phyloP scores from a whole-genome alignment of 2,888 invertebrate genomes.

The Bimastos eiseni region DNA sequence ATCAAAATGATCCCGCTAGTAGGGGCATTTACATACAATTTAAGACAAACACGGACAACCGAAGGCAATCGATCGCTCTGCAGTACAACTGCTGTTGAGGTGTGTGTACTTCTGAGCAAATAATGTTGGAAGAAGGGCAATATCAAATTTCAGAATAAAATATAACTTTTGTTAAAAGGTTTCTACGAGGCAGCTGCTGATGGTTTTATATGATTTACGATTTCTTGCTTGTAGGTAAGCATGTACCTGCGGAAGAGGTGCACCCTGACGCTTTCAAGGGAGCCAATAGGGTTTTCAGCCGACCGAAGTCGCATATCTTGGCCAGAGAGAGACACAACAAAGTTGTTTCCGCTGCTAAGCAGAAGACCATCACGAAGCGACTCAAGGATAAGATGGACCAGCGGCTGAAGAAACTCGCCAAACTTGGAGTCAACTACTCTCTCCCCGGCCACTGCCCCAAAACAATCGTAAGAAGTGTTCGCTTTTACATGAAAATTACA shows the following conservation, averaged over 20 bases:
- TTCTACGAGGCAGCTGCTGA: not conserved
- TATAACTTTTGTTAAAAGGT: not conserved
- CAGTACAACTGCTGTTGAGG: too few species aligned
- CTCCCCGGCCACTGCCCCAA: constrained; percentile 21
- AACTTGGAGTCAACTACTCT: constrained; percentile 40
- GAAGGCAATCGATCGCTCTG: too few species aligned
- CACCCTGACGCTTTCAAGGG: constrained; percentile 42
- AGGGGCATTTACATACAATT: too few species aligned
- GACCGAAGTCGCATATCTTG: constrained; percentile 29
- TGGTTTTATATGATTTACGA: not conserved
- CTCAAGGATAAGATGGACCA: constrained; percentile 29
- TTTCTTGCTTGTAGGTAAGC: constrained; percentile 35
- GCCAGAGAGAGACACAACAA: constrained; percentile 40
- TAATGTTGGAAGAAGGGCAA: too few species aligned
- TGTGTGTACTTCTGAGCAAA: too few species aligned
- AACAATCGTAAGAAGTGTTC: not conserved
- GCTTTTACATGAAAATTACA: not conserved
- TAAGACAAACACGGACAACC: too few species aligned
- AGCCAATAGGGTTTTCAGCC: constrained; percentile 26
- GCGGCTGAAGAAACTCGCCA: constrained; percentile 36
- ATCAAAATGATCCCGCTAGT: too few species aligned
- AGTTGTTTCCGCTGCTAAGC: constrained; percentile 17
- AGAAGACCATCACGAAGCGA: not conserved
- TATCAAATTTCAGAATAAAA: too few species aligned
- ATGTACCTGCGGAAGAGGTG: constrained; percentile 36